Conservation (phyloP, 1,140 invertebrate species). For the Aphidius ervi region DNA sequence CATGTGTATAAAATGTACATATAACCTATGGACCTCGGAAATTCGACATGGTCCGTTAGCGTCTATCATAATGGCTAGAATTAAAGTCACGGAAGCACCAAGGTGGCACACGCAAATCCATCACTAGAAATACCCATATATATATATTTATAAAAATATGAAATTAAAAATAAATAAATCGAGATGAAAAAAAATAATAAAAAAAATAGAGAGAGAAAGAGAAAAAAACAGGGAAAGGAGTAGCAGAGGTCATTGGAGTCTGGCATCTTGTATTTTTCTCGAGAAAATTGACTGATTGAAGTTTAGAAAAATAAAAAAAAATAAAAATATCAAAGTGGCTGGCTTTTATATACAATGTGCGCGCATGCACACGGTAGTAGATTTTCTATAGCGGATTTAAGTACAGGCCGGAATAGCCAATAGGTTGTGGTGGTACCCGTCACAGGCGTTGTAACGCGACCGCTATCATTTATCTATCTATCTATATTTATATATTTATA, state of each 20-base stretch:
- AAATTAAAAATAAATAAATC: constrained; percentile 13
- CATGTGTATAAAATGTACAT: not conserved
- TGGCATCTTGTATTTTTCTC: not conserved
- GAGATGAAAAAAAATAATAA: constrained; percentile 16
- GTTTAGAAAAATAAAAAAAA: too few relatives aligned
- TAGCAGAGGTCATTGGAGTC: constrained; percentile 22
- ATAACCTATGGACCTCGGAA: constrained; percentile 8
- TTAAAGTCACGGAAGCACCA: constrained; percentile 27
- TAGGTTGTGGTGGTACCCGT: constrained; percentile 9
- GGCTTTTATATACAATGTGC: constrained; percentile 6
- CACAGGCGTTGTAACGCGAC: constrained; percentile 22
- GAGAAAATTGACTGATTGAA: constrained; percentile 7
- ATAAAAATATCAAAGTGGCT: too few relatives aligned
- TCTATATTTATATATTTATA: too few relatives aligned
- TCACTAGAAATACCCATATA: not conserved
- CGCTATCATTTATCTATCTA: constrained; percentile 20
- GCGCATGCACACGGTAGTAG: constrained; percentile 16
- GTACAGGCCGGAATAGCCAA: constrained; percentile 18
- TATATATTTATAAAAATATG: not conserved
- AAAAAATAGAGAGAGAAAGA: constrained; percentile 11
- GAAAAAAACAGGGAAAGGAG: constrained; percentile 6
- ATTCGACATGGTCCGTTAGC: constrained; percentile 21
- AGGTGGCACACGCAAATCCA: constrained; percentile 21
- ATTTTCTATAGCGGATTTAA: constrained; percentile 15
- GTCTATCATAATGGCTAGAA: constrained; percentile 21